Conservation (phyloP, 1,140 invertebrate species). For the Eueides isabella region DNA sequence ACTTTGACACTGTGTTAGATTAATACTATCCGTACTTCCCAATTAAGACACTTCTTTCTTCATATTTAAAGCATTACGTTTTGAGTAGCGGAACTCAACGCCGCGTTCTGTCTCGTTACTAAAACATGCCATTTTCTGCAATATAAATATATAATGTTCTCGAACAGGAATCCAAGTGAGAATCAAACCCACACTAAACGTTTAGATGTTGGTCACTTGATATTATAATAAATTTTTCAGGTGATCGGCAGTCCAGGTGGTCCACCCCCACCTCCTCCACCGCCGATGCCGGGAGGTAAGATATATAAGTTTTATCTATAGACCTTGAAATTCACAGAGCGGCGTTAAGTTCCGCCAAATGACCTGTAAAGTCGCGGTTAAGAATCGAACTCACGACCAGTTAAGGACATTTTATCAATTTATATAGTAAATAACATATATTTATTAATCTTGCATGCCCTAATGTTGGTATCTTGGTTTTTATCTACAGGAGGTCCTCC, state of each 20-base stretch:
- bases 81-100: too few species aligned
- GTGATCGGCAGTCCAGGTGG: conserved; percentile 71
- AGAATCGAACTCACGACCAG: neutral
- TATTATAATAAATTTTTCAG: conserved; percentile 41
- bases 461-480: conserved; percentile 9
- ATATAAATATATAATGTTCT: too few species aligned
- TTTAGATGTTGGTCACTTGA: too few species aligned
- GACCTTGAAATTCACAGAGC: neutral
- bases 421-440: neutral
- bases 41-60: too few species aligned
- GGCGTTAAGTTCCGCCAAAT: neutral
- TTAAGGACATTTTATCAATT: too few species aligned
- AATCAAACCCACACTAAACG: neutral
- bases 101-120: too few species aligned
- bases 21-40: too few species aligned
- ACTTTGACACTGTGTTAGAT: too few species aligned
- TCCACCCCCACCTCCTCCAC: conserved; percentile 73
- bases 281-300: conserved; percentile 78
- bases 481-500: conserved; percentile 50
- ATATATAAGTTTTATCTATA: conserved; percentile 10
- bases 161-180: too few species aligned
- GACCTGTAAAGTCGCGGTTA: neutral
- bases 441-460: neutral
- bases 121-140: too few species aligned
- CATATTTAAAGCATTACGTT: too few species aligned